A percentile compares a stretch with the other conserved stretches of the same genome.
Evolutionary conservation across 2,797 vertebrate genomes (phyloP).

Genomic region (Allenopithecus nigroviridis): DNA sequence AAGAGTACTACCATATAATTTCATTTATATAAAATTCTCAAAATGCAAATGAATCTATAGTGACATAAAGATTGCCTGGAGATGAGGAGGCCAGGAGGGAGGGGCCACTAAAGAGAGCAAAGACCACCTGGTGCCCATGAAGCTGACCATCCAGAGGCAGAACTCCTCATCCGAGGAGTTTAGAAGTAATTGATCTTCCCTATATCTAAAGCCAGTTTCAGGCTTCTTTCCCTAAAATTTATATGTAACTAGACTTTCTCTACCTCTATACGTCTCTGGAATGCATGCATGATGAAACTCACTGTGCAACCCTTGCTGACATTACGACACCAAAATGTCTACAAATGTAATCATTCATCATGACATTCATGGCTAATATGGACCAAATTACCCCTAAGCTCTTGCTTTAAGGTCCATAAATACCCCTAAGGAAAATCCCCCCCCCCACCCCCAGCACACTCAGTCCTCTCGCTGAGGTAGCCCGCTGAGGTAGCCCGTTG

Average conservation of each 20-base stretch:
- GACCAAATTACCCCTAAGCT: not conserved
- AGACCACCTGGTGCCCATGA: not conserved
- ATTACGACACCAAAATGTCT: not conserved
- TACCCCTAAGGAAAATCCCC: not conserved
- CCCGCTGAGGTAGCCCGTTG: not conserved
- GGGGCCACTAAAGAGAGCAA: not conserved
- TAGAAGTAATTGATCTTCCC: not conserved
- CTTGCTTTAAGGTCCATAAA: not conserved
- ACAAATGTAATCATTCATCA: not conserved
- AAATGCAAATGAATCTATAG: not conserved
- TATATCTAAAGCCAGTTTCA: not conserved
- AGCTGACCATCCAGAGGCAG: not conserved
- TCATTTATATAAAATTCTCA: not conserved
- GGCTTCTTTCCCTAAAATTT: not conserved
- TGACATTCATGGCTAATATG: not conserved
- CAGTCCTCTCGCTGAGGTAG: not conserved
- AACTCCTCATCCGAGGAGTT: not conserved
- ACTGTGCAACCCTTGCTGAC: not conserved
- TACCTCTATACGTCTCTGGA: not conserved
- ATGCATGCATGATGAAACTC: not conserved
- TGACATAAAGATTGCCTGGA: not conserved
- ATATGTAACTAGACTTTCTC: not conserved
- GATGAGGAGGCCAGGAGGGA: not conserved
- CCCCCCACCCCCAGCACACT: fast-evolving
- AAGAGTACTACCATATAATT: not conserved